A percentile compares a stretch with the other conserved stretches of the same genome.
phyloP scores from a whole-genome alignment of 1,140 invertebrate species.

The Tetramorium alpestre region DNA sequence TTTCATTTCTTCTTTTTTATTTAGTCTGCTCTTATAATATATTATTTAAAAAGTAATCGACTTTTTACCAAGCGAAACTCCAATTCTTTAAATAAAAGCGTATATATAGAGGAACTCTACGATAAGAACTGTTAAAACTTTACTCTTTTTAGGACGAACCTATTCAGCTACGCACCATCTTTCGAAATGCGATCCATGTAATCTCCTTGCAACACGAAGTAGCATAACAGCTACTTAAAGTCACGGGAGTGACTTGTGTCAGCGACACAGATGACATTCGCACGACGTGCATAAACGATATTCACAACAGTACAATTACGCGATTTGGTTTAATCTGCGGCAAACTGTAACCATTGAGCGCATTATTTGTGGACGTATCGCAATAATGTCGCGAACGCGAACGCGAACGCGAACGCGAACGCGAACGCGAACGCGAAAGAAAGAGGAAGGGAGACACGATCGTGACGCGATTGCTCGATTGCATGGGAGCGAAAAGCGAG shows the following conservation, averaged over 20 bases:
- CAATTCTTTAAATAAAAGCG: neutral
- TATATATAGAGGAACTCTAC: neutral
- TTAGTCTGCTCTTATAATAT: neutral
- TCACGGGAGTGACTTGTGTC: neutral
- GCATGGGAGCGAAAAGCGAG: constrained; percentile 53
- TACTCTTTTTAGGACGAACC: neutral
- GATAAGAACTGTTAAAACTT: constrained; percentile 9
- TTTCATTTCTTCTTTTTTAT: no score
- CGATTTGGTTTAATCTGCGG: constrained; percentile 63
- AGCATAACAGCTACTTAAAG: neutral
- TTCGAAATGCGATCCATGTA: neutral
- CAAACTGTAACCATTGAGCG: constrained; percentile 57
- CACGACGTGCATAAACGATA: constrained; percentile 69
- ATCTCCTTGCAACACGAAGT: neutral
- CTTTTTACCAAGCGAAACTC: neutral
- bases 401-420: constrained; percentile 24
- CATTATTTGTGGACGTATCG: constrained; percentile 72
- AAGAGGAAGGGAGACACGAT: constrained; percentile 21
- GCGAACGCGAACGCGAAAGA: constrained; percentile 29
- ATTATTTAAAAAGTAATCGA: neutral
- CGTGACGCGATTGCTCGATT: neutral
- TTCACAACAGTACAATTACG: constrained; percentile 73
- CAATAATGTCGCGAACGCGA: constrained; percentile 1
- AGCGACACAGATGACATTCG: constrained; percentile 24
- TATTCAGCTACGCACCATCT: neutral